Evolutionary conservation across 2,888 invertebrate genomes (phyloP), one percentile per base, ranked within the genome.

Genomic region (Troglohyphantes excavatus): DNA sequence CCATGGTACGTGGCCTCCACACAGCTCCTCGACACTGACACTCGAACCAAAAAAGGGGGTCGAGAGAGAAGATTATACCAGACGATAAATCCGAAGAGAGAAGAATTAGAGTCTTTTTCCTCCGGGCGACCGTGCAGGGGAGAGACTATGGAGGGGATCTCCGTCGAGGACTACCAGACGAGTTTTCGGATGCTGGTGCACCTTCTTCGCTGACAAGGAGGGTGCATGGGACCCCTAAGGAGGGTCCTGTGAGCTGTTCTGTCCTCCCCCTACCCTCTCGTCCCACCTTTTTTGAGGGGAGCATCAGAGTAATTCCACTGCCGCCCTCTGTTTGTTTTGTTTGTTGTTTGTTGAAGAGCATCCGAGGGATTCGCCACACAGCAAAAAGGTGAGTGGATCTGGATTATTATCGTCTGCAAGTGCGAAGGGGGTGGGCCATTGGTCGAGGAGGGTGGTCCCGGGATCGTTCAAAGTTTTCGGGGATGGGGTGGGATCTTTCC

Each of bases 171-270:
- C 73, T 26, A 84, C 59, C 72, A 83, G 79, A 63, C 70, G 87
- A 67, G 46, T 23, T 65, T 26, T 39, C 43, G 33, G 86, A 43
- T 75, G 87, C 63, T 53, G 43, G 53, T 29, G 87, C 87, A 65
- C 67, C 81, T 73, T 67, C 67, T 76, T 53, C 87, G 81, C 73
- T 88, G 87, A 88, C 87, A 65, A 65, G 87, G 79, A 81, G 87
- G 81, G 87, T 81, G 87, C 87, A 88, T 88, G 87, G 87, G 81
- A 72, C 72, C 79, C 79, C 87, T 59, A 29, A 70, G 46, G 73
- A 79, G 87, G 87, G 87, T 87, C 87, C 85, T 85, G 68, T 70
- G 86, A 86, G 67, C 33, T 33, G 63, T 70, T 70, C 70, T 23
- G 61, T 43, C 87, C 81, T 65, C 81, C 67, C 33, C 67, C 67